Evolutionary conservation across 2,888 invertebrate species (phyloP), one percentile per base, ranked within the genome.

Genomic region (Nycteola revayana): DNA sequence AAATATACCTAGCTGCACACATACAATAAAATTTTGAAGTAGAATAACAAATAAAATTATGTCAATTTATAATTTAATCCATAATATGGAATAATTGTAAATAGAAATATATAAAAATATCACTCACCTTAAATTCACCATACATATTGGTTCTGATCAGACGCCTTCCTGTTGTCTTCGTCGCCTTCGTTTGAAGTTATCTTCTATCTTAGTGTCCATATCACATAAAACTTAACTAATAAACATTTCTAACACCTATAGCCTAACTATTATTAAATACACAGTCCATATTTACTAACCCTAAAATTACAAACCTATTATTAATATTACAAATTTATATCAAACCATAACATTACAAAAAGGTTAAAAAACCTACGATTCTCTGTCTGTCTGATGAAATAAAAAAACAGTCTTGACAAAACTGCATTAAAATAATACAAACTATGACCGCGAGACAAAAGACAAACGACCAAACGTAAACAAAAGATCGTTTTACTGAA

Each of bases 401-500:
- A 26, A 42, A 54, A 48, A 53, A 60, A 40, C 46, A 61, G 66
- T 69, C 76, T 75, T 75, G 72, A 77, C 72, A 73, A 73, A 75
- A 71, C 66, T 63, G 54, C 42, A 52, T 33, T 38, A 42, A 41
- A 43, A 35, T 38, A 36, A 40, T 38, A 44, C 22, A 44, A 51
- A 53, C 32, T 46, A 40, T 27, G 25, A 45, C 29, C 33, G 28
- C 28, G 30, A 42, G 39, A 50, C 47, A 53, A 46, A 49, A 46
- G 35, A 45, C 31, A 39, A 42, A 49, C 21, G 36, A 44, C 35
- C 48, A 47, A 49, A 62, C 45, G 60, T 66, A 73, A 73, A 74
- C 68, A 72, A 63, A 50, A 43, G 46, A 49, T 58, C 48, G 20
- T 55, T 61, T 57, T 58, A 58, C 49, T 58, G 51, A 67, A 62